Evolutionary conservation across 1,140 invertebrate genomes (phyloP), one percentile per base, ranked within the genome.

Genomic region (Magallana ariakensis): DNA sequence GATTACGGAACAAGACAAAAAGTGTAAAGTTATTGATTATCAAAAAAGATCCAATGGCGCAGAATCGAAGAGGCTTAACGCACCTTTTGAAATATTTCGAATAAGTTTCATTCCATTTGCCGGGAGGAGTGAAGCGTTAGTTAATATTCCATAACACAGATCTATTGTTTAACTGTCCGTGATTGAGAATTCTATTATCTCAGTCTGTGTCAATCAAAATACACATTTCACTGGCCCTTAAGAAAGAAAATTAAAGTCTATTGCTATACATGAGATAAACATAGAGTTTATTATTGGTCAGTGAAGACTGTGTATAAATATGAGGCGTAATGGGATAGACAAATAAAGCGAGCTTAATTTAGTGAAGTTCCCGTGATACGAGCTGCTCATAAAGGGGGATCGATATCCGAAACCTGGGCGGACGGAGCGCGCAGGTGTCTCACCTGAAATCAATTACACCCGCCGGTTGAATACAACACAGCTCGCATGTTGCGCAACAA

Each of bases 161-260:
- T 46, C 66, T 26, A 26, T 26, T 75, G 19, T 22, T 75, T 75
- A 26, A 75, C 66, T 33, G 22, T 75, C 66, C 66, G 66, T 75
- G 66, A 75, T 75, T 75, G 22, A 75, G 66, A 75, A 75, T 75
- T 75, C 66, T 75, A 75, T 75, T 75, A 75, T 75, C 66, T 75
- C 9, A 26, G 66, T 22, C 4, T 22, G 22, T 13, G 66, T 75
- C 66, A 75, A 75, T 75, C 66, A 75, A 75, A 26, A 75, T 75
- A 19, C 19, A 33, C 22, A 75, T 75, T 75, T 75, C 66, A 75
- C 66, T 22, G 66, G 22, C 66, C 33, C 66, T 22, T 26, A 19
- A 19, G 66, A 22, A 75, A 75, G 19, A 22, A 26, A 75, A 75
- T 75, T 75, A 75, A 75, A 75, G 66, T 75, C 66, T 75, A 75